phyloP scores from a whole-genome alignment of 2,888 invertebrate species.

The Marasmarcha lunaedactyla region DNA sequence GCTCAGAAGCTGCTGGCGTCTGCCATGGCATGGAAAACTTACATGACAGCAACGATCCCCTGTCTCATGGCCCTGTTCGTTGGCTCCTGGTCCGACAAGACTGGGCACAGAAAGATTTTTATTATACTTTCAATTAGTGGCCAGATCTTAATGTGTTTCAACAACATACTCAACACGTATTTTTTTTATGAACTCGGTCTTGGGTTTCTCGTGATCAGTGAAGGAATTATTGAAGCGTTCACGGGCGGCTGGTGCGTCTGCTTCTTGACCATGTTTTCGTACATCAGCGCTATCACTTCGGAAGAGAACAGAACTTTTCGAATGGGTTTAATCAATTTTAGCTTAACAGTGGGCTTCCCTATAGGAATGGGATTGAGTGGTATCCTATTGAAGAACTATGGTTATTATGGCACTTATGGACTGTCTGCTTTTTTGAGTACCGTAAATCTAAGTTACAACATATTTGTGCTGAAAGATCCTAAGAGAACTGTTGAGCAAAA shows the following conservation, averaged over 20 bases:
- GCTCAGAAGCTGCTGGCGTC: slow-evolving; percentile 78
- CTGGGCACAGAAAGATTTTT: slow-evolving; percentile 77
- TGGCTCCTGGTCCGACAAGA: slow-evolving; percentile 80
- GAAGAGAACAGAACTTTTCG: slow-evolving; percentile 82
- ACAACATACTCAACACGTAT: slow-evolving; percentile 80
- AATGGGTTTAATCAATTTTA: slow-evolving; percentile 86
- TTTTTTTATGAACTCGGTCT: slow-evolving; percentile 79
- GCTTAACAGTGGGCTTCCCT: slow-evolving; percentile 86
- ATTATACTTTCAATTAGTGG: slow-evolving; percentile 79
- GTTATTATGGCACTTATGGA: slow-evolving; percentile 83
- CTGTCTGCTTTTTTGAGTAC: slow-evolving; percentile 75
- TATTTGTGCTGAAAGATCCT: slow-evolving; percentile 75
- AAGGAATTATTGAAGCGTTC: slow-evolving; percentile 80
- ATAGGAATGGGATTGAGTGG: slow-evolving; percentile 90
- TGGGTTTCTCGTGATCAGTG: slow-evolving; percentile 79
- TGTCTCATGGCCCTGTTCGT: slow-evolving; percentile 81
- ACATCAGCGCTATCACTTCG: slow-evolving; percentile 84
- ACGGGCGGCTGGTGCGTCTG: slow-evolving; percentile 86
- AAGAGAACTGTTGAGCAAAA: slow-evolving; percentile 36
- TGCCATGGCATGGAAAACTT: slow-evolving; percentile 83
- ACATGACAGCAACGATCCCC: slow-evolving; percentile 82
- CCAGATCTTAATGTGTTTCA: slow-evolving; percentile 76
- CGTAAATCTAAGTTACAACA: slow-evolving; percentile 75
- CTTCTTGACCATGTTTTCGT: slow-evolving; percentile 85
- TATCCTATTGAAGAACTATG: slow-evolving; percentile 74